A percentile compares a stretch with the other conserved stretches of the same genome.
Conservation (phyloP, 2,888 invertebrate genomes). For the Melanargia galathea region DNA sequence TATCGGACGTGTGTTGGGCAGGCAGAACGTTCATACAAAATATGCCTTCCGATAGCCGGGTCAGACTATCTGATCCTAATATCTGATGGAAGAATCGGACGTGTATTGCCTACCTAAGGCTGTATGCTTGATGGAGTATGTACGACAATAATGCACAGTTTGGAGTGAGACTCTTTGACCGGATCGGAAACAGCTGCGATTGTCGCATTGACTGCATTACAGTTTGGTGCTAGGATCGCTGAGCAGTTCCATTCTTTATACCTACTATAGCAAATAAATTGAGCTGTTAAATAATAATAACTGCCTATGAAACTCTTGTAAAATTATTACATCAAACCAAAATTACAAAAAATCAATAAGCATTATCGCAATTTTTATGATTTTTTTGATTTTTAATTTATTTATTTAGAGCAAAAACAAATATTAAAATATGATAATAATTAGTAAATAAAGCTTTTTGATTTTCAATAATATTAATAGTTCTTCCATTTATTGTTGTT, state of each 20-base stretch:
- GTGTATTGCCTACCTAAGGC: too few relatives aligned
- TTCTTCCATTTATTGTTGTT: not conserved
- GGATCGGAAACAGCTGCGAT: too few relatives aligned
- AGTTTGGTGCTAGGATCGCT: not conserved
- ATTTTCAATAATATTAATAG: not conserved
- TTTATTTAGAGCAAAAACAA: not conserved
- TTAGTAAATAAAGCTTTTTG: not conserved
- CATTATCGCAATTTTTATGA: not conserved
- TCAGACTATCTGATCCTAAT: too few relatives aligned
- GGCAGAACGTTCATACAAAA: too few relatives aligned
- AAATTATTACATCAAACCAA: conserved; percentile 5
- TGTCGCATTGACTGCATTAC: not conserved
- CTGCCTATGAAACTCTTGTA: not conserved
- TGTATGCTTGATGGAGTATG: too few relatives aligned
- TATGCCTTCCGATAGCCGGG: too few relatives aligned
- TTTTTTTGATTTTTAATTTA: not conserved
- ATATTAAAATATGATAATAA: not conserved
- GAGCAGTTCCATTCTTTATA: not conserved
- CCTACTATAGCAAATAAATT: not conserved
- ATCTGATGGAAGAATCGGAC: too few relatives aligned
- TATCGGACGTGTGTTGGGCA: too few relatives aligned
- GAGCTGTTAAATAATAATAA: not conserved
- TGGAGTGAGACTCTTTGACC: too few relatives aligned
- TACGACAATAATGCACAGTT: too few relatives aligned
- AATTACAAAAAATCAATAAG: conserved; percentile 3